Base-by-base conservation (phyloP, 2,113 vertebrate species). In the Lamprologus sp. region DNA sequence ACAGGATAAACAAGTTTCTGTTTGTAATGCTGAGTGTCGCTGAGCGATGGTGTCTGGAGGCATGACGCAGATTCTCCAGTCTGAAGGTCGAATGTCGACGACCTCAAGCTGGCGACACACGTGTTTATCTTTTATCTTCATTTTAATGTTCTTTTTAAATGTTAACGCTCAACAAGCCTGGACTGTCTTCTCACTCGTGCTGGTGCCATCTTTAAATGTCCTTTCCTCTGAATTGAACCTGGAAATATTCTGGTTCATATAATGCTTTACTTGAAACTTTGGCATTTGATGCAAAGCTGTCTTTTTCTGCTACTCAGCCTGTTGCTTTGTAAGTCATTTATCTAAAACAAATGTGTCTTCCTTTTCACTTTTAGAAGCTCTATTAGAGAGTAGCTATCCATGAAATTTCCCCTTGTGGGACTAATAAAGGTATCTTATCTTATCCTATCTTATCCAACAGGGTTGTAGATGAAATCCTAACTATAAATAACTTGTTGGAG, bases 41-140 rank as follows among this genome's bases (percentile, higher is more conserved):
- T 68, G 47, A 90, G n/a, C 5, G 11, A 73, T 77, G n/a, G 49
- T 14, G 31, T 84, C 54, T 84, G 23, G 85, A 33, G 65, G 21
- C 68, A 12, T 90, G 88, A 90, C 82, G 83, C 88, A 92, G 28
- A 88, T 91, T 84, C 55, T 63, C 56, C 6, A 2, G n/a, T 77
- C 47, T 14, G 5, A 65, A n/a, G 86, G 55, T 86, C 19, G 68
- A 4, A 40, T 53, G 79, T 63, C 5, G 2, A 81, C 13, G 81
- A 79, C 84, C 88, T 79, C 5, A 4, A 42, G 65, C 51, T 55
- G 47, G 83, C 19, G 81, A 89, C 87, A 86, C 73, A 42, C 4
- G 0, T 89, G 79, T 84, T 92, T 90, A 87, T 88, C 15, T 82
- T 82, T 47, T 10, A 68, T 47, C 21, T 49, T 68, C 15, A 3